Base-by-base conservation (phyloP, 1,140 invertebrate species). In the Drosophila suzukii region DNA sequence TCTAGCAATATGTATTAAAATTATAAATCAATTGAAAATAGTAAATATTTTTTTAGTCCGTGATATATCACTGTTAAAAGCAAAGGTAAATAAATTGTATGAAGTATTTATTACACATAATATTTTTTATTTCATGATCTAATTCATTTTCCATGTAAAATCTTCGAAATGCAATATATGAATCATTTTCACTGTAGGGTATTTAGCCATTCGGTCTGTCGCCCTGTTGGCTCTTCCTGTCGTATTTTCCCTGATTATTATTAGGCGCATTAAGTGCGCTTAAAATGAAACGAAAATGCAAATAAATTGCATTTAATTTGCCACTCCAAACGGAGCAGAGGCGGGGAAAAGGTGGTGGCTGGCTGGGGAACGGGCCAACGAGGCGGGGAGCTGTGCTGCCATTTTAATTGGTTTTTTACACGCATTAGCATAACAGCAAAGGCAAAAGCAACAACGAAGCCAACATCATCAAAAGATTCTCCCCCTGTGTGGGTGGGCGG, bases 341-440 rank as follows among this genome's bases (percentile, higher is more conserved):
- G 24, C 17, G 15, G 34, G 27, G n/a, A n/a, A 5, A n/a, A 15
- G 51, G 34, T 36, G 43, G 57, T 10, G 17, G 63, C 12, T 39
- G 34, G 59, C 47, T 39, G 38, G 13, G 39, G 39, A n/a, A n/a
- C 38, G 12, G 13, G 38, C 38, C 38, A 39, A 39, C 38, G 12
- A 39, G 39, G 27, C 49, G 56, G 74, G 66, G 57, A 67, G 79
- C 65, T 66, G 65, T 68, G 61, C 62, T 65, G 76, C 63, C 59
- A 83, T 80, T 89, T 88, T 88, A 89, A 88, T 88, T 88, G 79
- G 59, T 74, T 77, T 86, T 86, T 83, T 76, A 86, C 75, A 82
- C 71, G 78, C 75, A 85, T 85, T 85, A 82, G 66, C 82, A 85
- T 85, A 88, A 78, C 59, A 75, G 59, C 75, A 17, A 43, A 3